A percentile compares a stretch with the other conserved stretches of the same genome.
Conservation (phyloP, 2,888 invertebrate genomes). For the Apoderus coryli region DNA sequence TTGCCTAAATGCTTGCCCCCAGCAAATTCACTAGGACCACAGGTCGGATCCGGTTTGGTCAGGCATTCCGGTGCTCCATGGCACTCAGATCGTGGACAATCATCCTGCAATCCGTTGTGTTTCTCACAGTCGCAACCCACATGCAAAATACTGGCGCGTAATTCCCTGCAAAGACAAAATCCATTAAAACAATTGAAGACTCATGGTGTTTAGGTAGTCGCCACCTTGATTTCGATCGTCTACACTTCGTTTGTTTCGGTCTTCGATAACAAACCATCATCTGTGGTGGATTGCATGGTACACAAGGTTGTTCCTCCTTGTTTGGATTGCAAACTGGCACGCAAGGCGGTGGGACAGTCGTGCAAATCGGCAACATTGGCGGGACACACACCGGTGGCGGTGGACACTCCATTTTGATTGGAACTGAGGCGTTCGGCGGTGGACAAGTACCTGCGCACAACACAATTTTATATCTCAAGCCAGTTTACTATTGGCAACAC, state of each 20-base stretch:
- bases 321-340: conserved; percentile 35
- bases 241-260: too few relatives aligned
- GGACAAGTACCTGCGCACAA: conserved; percentile 36
- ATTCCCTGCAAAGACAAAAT: too few relatives aligned
- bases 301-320: conserved; percentile 41
- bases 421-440: conserved; percentile 26
- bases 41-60: conserved; percentile 35
- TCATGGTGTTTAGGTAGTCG: too few relatives aligned
- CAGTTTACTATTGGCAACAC: too few relatives aligned
- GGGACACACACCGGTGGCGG: conserved; percentile 36
- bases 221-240: too few relatives aligned
- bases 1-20: conserved; percentile 23
- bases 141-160: conserved; percentile 38
- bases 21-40: conserved; percentile 29
- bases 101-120: conserved; percentile 44
- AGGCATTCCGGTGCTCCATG: conserved; percentile 36
- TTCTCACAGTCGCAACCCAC: conserved; percentile 43
- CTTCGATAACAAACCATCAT: conserved; percentile 39
- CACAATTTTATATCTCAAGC: too few relatives aligned
- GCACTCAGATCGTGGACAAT: conserved; percentile 40
- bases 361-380: conserved; percentile 33
- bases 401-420: conserved; percentile 18
- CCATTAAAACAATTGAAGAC: too few relatives aligned
- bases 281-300: conserved; percentile 41
- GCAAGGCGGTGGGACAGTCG: conserved; percentile 35